A percentile compares a stretch with the other conserved stretches of the same genome.
Conservation (phyloP, 1,140 invertebrate species). For the Brachionus plicatilis region DNA sequence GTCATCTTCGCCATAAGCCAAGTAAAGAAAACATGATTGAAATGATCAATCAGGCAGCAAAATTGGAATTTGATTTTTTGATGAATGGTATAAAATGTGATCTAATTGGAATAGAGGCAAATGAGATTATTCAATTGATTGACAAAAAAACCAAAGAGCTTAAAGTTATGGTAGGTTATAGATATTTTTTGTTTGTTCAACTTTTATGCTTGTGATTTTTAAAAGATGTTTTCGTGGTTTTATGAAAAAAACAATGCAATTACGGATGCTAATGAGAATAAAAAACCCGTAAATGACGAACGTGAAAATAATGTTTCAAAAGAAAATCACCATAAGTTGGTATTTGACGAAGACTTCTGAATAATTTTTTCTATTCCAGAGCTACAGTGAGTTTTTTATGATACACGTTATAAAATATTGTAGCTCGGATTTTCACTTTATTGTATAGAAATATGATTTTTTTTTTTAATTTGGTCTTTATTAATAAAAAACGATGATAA, state of each 20-base stretch:
- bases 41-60: conserved; percentile 31
- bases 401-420: not conserved
- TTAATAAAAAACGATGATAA: not conserved
- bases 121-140: conserved; percentile 28
- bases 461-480: not conserved
- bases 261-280: not conserved
- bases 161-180: not conserved
- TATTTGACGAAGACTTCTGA: conserved; percentile 39
- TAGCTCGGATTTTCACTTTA: not conserved
- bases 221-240: conserved; percentile 5
- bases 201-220: not conserved
- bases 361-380: not conserved
- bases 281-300: not conserved
- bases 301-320: not conserved
- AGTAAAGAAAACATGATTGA: conserved; percentile 21
- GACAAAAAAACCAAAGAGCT: conserved; percentile 37
- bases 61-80: conserved; percentile 35
- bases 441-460: not conserved
- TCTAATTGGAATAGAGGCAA: not conserved
- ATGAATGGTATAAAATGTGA: conserved; percentile 28
- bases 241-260: not conserved
- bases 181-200: not conserved
- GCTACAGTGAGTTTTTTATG: not conserved
- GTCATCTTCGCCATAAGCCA: conserved; percentile 15
- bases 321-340: conserved; percentile 37